Evolutionary conservation across 2,797 vertebrate species (phyloP).

Genomic region (Myioborus miniatus): DNA sequence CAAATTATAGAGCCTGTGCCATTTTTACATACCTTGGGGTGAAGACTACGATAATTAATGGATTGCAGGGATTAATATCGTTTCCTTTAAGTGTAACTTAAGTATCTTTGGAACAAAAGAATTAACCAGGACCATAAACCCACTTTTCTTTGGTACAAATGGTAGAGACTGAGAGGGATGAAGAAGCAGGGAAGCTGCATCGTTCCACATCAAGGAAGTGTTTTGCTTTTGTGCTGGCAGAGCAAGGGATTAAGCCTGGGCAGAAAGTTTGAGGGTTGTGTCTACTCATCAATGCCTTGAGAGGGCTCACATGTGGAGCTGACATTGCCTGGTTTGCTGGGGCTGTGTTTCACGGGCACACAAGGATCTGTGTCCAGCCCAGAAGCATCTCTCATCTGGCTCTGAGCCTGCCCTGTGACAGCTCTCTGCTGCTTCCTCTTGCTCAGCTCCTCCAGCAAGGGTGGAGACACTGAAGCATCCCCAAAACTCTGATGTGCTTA

Average conservation of each 20-base stretch:
- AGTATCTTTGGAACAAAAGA: background rate
- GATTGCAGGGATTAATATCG: background rate
- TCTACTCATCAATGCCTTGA: background rate
- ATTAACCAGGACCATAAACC: background rate
- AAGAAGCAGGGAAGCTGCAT: background rate
- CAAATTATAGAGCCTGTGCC: background rate
- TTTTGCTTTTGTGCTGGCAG: background rate
- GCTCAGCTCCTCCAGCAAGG: background rate
- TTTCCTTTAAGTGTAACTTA: background rate
- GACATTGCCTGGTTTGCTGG: background rate
- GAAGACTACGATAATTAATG: background rate
- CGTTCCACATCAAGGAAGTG: background rate
- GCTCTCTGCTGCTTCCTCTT: background rate
- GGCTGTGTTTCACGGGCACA: background rate
- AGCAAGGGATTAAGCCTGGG: background rate
- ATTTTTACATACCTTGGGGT: background rate
- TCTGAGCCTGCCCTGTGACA: background rate
- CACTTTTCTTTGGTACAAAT: background rate
- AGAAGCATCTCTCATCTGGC: rapidly evolving
- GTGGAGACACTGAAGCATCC: background rate
- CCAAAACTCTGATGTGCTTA: background rate
- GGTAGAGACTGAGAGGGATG: background rate
- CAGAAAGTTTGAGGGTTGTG: background rate
- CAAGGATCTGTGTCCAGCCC: rapidly evolving
- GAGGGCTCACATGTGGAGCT: background rate